These are phyloP conservation scores for Micrastur ruficollis DNA, from an alignment of 2,797 vertebrate genomes.

Conservation along the genomic window DNA sequence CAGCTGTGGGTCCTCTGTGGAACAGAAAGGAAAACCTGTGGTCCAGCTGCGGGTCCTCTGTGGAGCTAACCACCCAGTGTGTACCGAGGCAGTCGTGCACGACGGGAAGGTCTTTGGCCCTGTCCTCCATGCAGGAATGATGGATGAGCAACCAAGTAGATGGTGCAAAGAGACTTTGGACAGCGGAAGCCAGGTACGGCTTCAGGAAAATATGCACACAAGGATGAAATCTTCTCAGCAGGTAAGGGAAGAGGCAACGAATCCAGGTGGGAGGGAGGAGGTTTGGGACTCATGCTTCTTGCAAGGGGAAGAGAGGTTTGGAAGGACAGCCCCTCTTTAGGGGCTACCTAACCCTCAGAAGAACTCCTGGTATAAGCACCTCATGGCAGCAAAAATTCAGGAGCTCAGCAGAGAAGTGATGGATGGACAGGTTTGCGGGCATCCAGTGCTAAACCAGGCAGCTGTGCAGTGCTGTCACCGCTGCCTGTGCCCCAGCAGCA, in stretches of 20 bases:
- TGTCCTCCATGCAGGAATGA: not conserved
- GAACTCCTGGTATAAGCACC: not conserved
- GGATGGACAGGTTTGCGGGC: not conserved
- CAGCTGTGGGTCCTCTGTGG: not conserved
- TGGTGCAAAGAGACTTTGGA: not conserved
- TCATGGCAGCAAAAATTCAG: not conserved
- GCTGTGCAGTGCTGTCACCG: not conserved
- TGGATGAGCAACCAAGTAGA: fast-evolving
- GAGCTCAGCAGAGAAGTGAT: not conserved
- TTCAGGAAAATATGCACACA: not conserved
- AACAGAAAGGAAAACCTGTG: not conserved
- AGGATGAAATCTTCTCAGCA: not conserved
- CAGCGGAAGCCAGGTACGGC: not conserved
- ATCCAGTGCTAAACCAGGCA: not conserved
- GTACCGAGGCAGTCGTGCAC: fast-evolving
- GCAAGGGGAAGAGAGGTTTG: not conserved
- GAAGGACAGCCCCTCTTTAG: not conserved
- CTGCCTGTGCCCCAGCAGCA: not conserved
- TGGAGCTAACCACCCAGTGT: not conserved
- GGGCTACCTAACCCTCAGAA: not conserved
- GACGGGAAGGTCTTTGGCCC: not conserved
- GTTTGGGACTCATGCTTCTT: not conserved
- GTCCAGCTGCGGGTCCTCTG: not conserved
- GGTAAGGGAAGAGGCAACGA: not conserved
- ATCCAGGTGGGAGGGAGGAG: not conserved